Conservation (phyloP, 1,140 invertebrate genomes). For the Armadillidium nasatum region DNA sequence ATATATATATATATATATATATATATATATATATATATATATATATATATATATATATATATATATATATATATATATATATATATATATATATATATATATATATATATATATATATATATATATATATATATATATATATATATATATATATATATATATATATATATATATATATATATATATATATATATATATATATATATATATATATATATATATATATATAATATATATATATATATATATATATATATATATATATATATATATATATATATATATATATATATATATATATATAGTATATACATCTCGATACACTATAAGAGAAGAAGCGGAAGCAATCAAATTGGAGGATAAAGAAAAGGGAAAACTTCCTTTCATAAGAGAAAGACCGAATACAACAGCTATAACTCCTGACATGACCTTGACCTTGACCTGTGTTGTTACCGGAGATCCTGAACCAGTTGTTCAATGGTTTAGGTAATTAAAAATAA, state of each 20-base stretch:
- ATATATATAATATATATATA: no score
- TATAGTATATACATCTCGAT: no score
- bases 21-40: not conserved
- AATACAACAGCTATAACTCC: slow-evolving; percentile 67
- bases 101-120: not conserved
- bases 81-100: not conserved
- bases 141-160: no score
- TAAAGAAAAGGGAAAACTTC: slow-evolving; percentile 41
- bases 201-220: no score
- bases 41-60: not conserved
- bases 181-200: no score
- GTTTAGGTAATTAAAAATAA: slow-evolving; percentile 82
- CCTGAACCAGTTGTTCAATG: slow-evolving; percentile 88
- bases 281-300: no score
- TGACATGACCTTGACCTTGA: slow-evolving; percentile 68
- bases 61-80: not conserved
- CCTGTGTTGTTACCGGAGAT: slow-evolving; percentile 80
- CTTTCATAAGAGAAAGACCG: slow-evolving; percentile 56
- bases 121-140: no score
- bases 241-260: no score
- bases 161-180: no score
- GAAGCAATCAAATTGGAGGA: not conserved
- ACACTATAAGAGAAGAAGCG: not conserved
- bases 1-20: not conserved
- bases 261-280: no score